Percentiles rank a stretch among this genome's conserved stretches.
phyloP scores from a whole-genome alignment of 1,140 invertebrate species.

The Drosophila ficusphila region DNA sequence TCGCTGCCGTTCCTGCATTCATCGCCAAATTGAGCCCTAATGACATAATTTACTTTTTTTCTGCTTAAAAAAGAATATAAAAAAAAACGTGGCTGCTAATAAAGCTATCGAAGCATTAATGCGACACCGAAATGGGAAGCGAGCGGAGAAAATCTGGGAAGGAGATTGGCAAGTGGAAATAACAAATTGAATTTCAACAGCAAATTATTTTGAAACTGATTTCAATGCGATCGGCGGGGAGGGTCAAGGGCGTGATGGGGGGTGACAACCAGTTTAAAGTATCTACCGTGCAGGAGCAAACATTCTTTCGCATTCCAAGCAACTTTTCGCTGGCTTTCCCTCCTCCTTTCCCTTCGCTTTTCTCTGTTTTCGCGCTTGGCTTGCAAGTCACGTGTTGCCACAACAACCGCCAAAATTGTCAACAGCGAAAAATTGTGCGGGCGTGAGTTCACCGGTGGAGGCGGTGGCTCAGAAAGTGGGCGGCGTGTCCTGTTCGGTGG shows the following conservation, averaged over 20 bases:
- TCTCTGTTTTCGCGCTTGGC: slow-evolving; percentile 49
- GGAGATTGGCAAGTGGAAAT: slow-evolving; percentile 69
- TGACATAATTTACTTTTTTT: slow-evolving; percentile 73
- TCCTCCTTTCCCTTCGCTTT: neutral
- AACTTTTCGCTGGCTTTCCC: slow-evolving; percentile 49
- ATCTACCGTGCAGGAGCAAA: slow-evolving; percentile 37
- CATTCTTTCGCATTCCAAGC: slow-evolving; percentile 55
- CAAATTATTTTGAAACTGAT: slow-evolving; percentile 82
- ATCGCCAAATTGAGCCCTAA: slow-evolving; percentile 62
- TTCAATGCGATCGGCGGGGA: slow-evolving; percentile 74
- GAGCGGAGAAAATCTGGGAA: neutral
- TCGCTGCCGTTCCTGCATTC: slow-evolving; percentile 32
- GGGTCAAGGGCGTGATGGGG: slow-evolving; percentile 40
- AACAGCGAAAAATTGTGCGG: slow-evolving; percentile 81
- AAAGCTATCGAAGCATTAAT: slow-evolving; percentile 75
- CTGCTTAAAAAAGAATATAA: slow-evolving; percentile 72
- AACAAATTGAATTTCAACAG: slow-evolving; percentile 80
- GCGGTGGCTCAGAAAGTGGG: slow-evolving; percentile 22
- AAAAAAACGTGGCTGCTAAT: slow-evolving; percentile 71
- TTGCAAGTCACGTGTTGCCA: slow-evolving; percentile 82
- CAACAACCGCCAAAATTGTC: slow-evolving; percentile 82
- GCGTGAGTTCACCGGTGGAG: slow-evolving; percentile 63
- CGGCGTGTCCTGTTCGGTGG: neutral
- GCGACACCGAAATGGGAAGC: slow-evolving; percentile 13
- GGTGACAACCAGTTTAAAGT: slow-evolving; percentile 63